Evolutionary conservation across 37 sponge, comb jelly and placozoan genomes (phyloP).

Genomic region (Spongilla lacustris): DNA sequence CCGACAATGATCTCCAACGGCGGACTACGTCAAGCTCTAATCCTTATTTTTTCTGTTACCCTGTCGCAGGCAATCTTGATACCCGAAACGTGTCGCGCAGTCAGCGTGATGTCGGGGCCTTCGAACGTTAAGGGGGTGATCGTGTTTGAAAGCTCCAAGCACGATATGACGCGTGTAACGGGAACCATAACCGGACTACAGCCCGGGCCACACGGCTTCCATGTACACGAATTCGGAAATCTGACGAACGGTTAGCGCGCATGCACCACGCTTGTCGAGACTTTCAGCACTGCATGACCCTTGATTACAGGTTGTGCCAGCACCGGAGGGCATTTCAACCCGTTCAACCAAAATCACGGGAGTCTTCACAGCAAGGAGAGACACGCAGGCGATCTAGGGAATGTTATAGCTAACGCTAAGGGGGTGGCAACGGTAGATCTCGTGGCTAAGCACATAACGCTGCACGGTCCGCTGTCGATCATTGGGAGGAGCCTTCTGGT

Average conservation of each 20-base stretch:
- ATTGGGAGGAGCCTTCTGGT: constrained; percentile 87
- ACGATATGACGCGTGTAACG: constrained; percentile 54
- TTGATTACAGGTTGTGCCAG: constrained; percentile 89
- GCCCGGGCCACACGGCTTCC: constrained; percentile 92
- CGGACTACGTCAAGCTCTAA: too few relatives aligned
- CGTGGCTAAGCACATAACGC: constrained; percentile 65
- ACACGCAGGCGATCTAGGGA: constrained; percentile 98
- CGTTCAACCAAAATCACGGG: constrained; percentile 82
- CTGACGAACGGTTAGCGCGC: too few relatives aligned
- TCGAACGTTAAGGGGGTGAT: too few relatives aligned
- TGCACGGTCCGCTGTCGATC: constrained; percentile 66
- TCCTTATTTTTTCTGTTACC: too few relatives aligned
- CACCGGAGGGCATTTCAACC: constrained; percentile 97
- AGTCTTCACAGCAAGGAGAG: constrained; percentile 81
- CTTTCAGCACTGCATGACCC: too few relatives aligned
- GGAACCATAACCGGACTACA: constrained; percentile 65
- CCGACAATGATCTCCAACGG: too few relatives aligned
- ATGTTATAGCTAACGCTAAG: constrained; percentile 71
- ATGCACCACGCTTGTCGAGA: too few relatives aligned
- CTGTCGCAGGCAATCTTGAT: too few relatives aligned
- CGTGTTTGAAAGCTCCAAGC: not conserved
- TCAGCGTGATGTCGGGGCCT: too few relatives aligned
- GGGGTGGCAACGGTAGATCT: constrained; percentile 74
- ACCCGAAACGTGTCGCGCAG: too few relatives aligned
- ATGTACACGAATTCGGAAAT: constrained; percentile 92